Evolutionary conservation across 1,140 invertebrate species (phyloP).

Genomic region (Spodoptera litura): DNA sequence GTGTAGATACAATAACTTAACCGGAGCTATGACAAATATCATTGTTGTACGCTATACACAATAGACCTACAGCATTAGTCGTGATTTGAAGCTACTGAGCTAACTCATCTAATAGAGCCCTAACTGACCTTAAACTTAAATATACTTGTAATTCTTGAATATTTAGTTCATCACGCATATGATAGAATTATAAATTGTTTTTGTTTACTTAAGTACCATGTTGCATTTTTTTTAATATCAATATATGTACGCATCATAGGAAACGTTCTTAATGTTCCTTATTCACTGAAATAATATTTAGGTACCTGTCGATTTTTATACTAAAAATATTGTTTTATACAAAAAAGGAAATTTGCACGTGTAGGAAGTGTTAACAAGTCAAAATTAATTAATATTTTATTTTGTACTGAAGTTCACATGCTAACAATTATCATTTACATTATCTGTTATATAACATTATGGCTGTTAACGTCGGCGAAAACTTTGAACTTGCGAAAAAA

Average conservation of each 20-base stretch:
- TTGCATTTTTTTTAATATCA: too few species aligned
- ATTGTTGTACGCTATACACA: background rate
- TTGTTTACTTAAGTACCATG: too few species aligned
- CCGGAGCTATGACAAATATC: background rate
- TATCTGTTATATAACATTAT: background rate
- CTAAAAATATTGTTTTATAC: background rate
- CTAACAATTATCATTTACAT: constrained; percentile 9
- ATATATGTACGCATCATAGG: too few species aligned
- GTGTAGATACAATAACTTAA: background rate
- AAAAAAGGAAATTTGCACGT: background rate
- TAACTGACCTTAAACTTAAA: background rate
- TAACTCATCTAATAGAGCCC: background rate
- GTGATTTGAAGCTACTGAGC: background rate
- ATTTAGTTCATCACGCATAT: background rate
- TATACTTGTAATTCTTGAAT: background rate
- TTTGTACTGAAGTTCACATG: constrained; percentile 17
- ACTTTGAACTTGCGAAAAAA: constrained; percentile 7
- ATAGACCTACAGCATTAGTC: background rate
- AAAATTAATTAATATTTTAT: constrained; percentile 19
- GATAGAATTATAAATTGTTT: too few species aligned
- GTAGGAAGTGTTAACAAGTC: background rate
- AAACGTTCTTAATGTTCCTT: too few species aligned
- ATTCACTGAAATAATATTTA: background rate
- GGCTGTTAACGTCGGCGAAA: background rate
- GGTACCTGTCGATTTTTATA: background rate